Evolutionary conservation across 2,113 vertebrate genomes (phyloP), one percentile per base, ranked within the genome.

Genomic region (Nerophis ophidion): DNA sequence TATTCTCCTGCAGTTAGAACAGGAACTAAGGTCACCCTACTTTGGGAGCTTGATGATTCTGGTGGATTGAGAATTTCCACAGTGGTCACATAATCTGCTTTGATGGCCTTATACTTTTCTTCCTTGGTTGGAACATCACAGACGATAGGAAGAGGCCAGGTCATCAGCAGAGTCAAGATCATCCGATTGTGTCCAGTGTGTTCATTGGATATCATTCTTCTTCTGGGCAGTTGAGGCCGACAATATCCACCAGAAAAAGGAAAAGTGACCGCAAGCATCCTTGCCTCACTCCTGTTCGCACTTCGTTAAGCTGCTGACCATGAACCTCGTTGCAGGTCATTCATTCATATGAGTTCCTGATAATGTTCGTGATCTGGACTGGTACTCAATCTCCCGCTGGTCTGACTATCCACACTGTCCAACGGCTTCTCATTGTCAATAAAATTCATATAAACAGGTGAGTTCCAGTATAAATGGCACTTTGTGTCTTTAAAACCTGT

Each of bases 271-370:
- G n/a, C 52, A 55, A n/a, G 36, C 52, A 55, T 13, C 8, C 52
- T 12, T 55, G 52, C n/a, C n/a, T n/a, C n/a, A n/a, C n/a, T n/a
- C n/a, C n/a, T n/a, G n/a, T 26, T 5, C n/a, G 5, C 33, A 55
- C 35, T 55, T 55, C 5, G 14, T 33, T 55, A 48, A 15, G 47
- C 47, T 15, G 47, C 9, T 12, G 47, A 2, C 9, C 13, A 48
- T 48, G 47, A 48, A 48, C n/a, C 47, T 14, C 47, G 10, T 13
- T 48, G 47, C 9, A 1, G 38, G 4, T 36, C 36, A 36, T 36
- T 36, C 46, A 5, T n/a, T 48, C 46, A 48, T 48, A 48, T 16
- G 52, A 38, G 15, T 55, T 55, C 17, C 52, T 55, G 17, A 54
- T 54, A 33, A 54, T 53, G 51, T 34, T 53, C 4, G 51, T 53